Evolutionary conservation across 2,113 vertebrate species (phyloP).

Genomic region (Odocoileus virginianus): DNA sequence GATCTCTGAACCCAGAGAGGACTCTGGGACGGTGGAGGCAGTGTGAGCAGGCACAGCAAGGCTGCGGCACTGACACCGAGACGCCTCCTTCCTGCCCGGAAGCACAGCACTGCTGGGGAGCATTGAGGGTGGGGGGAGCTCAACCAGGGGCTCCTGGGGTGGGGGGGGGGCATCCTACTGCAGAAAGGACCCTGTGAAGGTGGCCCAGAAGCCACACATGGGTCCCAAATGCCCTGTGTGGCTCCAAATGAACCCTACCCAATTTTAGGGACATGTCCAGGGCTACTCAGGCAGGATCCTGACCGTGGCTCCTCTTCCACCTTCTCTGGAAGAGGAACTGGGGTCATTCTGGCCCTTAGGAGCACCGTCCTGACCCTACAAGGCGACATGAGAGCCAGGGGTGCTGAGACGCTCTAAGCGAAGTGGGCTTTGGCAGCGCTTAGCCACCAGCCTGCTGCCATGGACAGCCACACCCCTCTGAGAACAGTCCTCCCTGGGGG

Average conservation of each 20-base stretch:
- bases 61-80: rapidly evolving
- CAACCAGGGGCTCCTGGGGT: rapidly evolving
- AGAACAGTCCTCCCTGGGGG: not conserved
- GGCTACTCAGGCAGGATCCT: not conserved
- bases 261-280: not conserved
- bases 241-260: not conserved
- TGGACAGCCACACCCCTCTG: not conserved
- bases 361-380: not conserved
- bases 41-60: rapidly evolving
- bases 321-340: not conserved
- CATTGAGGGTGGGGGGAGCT: not conserved
- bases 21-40: too few species aligned
- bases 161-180: not conserved
- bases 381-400: not conserved
- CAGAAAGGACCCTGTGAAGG: not conserved
- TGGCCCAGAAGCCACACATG: not conserved
- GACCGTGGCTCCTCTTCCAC: not conserved
- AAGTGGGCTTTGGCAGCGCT: not conserved
- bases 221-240: not conserved
- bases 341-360: not conserved
- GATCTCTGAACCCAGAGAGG: not conserved
- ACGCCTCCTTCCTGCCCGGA: not conserved
- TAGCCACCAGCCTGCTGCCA: not conserved
- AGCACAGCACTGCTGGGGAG: too few species aligned
- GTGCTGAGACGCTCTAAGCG: not conserved